Percentiles rank a stretch among this genome's conserved stretches.
Evolutionary conservation across 2,797 vertebrate genomes (phyloP).

Genomic region (Tokudaia muenninki): DNA sequence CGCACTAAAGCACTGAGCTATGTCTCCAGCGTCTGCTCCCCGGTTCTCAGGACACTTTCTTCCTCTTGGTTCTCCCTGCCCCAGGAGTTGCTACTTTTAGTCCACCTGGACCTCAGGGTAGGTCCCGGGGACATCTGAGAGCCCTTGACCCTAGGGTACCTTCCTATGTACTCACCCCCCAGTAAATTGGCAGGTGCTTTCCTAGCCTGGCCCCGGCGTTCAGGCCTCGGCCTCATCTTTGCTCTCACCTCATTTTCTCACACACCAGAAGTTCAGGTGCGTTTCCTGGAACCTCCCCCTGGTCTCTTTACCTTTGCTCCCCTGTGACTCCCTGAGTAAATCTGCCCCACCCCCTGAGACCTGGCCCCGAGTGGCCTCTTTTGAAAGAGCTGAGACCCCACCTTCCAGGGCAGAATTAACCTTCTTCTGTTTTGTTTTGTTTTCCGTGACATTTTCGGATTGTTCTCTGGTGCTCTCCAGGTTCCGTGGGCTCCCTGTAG

Average conservation of each 20-base stretch:
- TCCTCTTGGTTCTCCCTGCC: neutral
- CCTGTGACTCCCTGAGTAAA: conserved; percentile 55
- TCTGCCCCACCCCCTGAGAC: conserved; percentile 36
- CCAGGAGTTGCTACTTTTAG: neutral
- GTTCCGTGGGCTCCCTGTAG: neutral
- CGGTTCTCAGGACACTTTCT: neutral
- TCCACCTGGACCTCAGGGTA: neutral
- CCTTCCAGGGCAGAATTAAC: conserved; percentile 12
- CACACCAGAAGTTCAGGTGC: neutral
- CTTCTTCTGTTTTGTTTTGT: neutral
- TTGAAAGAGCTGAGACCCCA: neutral
- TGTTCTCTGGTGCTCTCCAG: neutral
- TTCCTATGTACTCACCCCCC: neutral
- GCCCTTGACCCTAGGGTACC: neutral
- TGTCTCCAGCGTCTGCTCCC: neutral
- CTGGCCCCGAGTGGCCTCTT: neutral
- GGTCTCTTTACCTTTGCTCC: conserved; percentile 55
- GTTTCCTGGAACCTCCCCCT: neutral
- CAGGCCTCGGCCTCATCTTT: neutral
- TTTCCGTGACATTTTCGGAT: neutral
- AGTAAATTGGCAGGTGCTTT: neutral
- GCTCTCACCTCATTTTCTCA: neutral
- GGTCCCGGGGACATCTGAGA: neutral
- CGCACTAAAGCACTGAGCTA: neutral
- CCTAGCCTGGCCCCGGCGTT: neutral